Evolutionary conservation across 2,888 invertebrate genomes (phyloP).

Genomic region (Cosmia pyralina): DNA sequence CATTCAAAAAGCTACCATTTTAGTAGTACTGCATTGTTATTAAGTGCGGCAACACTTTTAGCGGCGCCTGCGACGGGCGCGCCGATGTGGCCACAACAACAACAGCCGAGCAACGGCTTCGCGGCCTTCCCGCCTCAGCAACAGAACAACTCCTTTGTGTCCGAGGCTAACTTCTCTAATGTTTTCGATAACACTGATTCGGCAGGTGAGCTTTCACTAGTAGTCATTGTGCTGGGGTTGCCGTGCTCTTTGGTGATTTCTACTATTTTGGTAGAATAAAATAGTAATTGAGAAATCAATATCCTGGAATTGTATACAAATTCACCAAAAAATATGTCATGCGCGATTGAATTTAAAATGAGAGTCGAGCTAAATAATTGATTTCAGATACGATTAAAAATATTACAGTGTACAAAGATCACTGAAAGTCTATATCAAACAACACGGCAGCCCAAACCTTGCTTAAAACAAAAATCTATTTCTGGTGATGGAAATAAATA

Average conservation of each 20-base stretch:
- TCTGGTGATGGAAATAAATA: constrained; percentile 66
- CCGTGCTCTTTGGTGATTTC: constrained; percentile 50
- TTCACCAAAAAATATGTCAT: not conserved
- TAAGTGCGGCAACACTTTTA: constrained; percentile 65
- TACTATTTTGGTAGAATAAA: constrained; percentile 41
- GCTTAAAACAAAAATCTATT: constrained; percentile 61
- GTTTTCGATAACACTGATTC: constrained; percentile 95
- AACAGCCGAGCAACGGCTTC: constrained; percentile 78
- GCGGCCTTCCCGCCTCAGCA: constrained; percentile 76
- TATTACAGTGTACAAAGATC: not conserved
- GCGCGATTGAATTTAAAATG: not conserved
- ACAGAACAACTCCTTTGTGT: constrained; percentile 91
- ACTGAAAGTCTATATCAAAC: constrained; percentile 25
- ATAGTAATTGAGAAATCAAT: not conserved
- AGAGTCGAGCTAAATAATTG: not conserved
- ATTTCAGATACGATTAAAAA: not conserved
- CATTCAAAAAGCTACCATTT: constrained; percentile 28
- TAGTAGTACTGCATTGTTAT: constrained; percentile 66
- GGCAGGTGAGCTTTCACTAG: constrained; percentile 89
- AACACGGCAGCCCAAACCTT: constrained; percentile 63
- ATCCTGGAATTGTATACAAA: not conserved
- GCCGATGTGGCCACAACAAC: constrained; percentile 72
- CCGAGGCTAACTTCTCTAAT: constrained; percentile 96
- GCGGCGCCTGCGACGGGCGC: constrained; percentile 64
- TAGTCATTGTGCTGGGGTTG: constrained; percentile 68